Percentiles rank a stretch among this genome's conserved stretches.
These are phyloP conservation scores for Latrodectus elegans DNA, from an alignment of 2,888 invertebrate genomes.

Conservation along the genomic window DNA sequence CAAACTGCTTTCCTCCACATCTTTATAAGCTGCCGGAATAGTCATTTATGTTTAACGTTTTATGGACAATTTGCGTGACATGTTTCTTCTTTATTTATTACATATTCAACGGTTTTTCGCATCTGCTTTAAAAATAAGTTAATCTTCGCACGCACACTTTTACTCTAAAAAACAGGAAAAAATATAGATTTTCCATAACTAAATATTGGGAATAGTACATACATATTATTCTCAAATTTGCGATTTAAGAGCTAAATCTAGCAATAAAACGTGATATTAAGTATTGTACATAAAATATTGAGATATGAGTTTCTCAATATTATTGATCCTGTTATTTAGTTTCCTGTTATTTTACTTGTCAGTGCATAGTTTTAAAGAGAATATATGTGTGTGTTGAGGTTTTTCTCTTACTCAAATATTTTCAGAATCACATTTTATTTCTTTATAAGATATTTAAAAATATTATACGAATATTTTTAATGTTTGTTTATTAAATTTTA, in stretches of 20 bases:
- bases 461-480: too few species aligned
- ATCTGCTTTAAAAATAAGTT: constrained; percentile 40
- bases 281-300: not conserved
- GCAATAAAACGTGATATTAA: not conserved
- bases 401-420: too few species aligned
- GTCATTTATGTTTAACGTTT: constrained; percentile 22
- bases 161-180: not conserved
- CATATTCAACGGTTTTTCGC: constrained; percentile 23
- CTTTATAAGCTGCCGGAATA: not conserved
- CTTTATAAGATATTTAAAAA: too few species aligned
- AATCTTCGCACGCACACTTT: not conserved
- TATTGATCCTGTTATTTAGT: too few species aligned
- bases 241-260: not conserved
- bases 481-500: too few species aligned
- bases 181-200: not conserved
- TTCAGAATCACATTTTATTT: too few species aligned
- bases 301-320: not conserved
- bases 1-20: not conserved
- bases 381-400: too few species aligned
- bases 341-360: too few species aligned
- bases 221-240: not conserved
- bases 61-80: constrained; percentile 59
- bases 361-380: too few species aligned
- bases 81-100: constrained; percentile 29
- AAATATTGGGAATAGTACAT: not conserved